Percentiles rank a stretch among this genome's conserved stretches.
Conservation (phyloP, 2,888 invertebrate species). For the Synergus laeviventris region DNA sequence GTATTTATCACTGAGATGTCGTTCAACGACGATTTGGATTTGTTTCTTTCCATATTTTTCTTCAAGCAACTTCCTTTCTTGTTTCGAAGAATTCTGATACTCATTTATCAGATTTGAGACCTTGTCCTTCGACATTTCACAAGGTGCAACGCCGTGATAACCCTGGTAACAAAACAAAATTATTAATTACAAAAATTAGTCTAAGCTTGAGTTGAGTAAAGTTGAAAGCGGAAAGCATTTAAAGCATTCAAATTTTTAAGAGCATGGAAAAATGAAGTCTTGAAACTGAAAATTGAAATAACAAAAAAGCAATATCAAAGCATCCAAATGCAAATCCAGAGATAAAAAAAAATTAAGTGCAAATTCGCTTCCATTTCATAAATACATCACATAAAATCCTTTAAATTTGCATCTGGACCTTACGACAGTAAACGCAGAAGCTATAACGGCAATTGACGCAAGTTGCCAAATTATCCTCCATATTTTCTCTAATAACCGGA, state of each 20-base stretch:
- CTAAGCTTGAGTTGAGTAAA: neutral
- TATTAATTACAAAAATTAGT: neutral
- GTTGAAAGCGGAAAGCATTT: no score
- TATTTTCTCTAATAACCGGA: constrained; percentile 54
- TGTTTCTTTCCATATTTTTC: constrained; percentile 61
- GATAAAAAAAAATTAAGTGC: no score
- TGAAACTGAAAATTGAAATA: neutral
- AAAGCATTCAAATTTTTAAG: no score
- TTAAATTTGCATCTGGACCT: constrained; percentile 48
- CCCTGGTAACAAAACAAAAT: constrained; percentile 40
- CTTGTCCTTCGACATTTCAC: constrained; percentile 52
- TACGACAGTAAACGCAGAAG: constrained; percentile 65
- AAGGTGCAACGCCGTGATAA: constrained; percentile 64
- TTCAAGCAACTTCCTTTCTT: constrained; percentile 52
- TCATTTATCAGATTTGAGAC: constrained; percentile 53
- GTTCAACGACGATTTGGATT: constrained; percentile 60
- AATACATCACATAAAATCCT: neutral
- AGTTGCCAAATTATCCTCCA: constrained; percentile 56
- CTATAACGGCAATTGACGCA: constrained; percentile 61
- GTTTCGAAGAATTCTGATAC: constrained; percentile 55
- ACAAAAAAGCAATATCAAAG: neutral
- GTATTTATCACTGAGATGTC: constrained; percentile 58
- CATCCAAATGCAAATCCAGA: no score
- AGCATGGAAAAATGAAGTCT: neutral
- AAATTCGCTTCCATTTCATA: neutral